These are phyloP conservation scores for Mesocricetus auratus DNA, from an alignment of 2,113 vertebrate genomes.

Conservation along the genomic window DNA sequence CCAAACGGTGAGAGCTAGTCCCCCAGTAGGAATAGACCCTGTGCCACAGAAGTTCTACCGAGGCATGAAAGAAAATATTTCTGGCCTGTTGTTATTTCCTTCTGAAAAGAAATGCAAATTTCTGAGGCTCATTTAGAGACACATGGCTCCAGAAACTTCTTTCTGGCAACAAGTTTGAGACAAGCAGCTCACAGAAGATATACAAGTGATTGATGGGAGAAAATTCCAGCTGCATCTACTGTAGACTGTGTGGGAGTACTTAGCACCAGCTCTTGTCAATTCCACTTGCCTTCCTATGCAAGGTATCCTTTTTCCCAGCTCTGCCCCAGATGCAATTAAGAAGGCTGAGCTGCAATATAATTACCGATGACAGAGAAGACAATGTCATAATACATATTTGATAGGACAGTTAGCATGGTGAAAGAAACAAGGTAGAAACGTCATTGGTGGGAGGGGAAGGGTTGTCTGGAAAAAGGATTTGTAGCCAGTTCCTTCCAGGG, in stretches of 20 bases:
- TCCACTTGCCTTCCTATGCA: background rate
- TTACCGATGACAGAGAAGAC: slow-evolving; percentile 26
- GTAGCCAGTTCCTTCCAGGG: background rate
- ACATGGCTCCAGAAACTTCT: background rate
- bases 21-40: background rate
- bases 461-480: slow-evolving; percentile 10
- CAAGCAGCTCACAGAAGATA: background rate
- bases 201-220: background rate
- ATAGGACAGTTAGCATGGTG: slow-evolving; percentile 4
- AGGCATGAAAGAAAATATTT: background rate
- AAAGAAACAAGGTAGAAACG: slow-evolving; percentile 58
- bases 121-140: background rate
- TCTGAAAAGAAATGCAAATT: background rate
- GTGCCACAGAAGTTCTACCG: background rate
- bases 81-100: background rate
- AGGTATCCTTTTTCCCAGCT: slow-evolving; percentile 48
- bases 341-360: slow-evolving; percentile 15
- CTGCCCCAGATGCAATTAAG: slow-evolving; percentile 50
- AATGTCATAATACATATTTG: slow-evolving; percentile 69
- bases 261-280: background rate
- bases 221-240: background rate
- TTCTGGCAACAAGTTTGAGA: slow-evolving; percentile 51
- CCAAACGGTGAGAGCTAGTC: background rate
- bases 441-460: background rate
- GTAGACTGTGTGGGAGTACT: background rate